Evolutionary conservation across 2,113 vertebrate species (phyloP).

Genomic region (Sturnira hondurensis): DNA sequence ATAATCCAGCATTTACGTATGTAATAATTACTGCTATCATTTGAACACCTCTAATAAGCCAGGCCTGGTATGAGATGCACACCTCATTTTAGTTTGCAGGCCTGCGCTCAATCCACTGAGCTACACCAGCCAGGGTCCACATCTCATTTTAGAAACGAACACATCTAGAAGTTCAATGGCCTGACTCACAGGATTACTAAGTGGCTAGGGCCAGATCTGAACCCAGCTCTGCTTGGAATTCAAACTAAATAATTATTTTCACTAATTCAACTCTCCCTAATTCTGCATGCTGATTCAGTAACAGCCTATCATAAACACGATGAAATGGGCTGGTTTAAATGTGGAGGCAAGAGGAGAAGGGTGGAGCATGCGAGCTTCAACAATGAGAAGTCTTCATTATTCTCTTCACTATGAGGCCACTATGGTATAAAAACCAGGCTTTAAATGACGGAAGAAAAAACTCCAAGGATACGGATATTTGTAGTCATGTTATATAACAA

Average conservation of each 20-base stretch:
- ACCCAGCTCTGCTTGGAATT: neutral
- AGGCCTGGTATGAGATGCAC: neutral
- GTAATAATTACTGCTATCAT: neutral
- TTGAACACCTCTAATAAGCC: neutral
- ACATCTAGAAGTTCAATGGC: constrained; percentile 5
- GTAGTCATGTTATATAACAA: neutral
- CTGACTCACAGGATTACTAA: neutral
- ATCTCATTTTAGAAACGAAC: constrained; percentile 33
- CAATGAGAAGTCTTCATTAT: neutral
- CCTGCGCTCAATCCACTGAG: too few species aligned
- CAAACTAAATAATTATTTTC: neutral
- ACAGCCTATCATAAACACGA: neutral
- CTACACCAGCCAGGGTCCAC: too few species aligned
- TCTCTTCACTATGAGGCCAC: neutral
- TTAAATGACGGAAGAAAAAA: neutral
- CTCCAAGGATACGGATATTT: neutral
- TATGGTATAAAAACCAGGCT: neutral
- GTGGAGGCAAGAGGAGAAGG: neutral
- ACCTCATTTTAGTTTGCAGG: neutral
- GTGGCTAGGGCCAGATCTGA: neutral
- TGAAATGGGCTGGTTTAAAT: neutral
- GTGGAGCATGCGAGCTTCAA: neutral
- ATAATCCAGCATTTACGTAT: neutral
- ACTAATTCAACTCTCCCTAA: neutral
- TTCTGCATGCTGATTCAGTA: neutral